Base-by-base conservation (phyloP, 2,797 vertebrate genomes). In the Orientallactaga sibirica region DNA sequence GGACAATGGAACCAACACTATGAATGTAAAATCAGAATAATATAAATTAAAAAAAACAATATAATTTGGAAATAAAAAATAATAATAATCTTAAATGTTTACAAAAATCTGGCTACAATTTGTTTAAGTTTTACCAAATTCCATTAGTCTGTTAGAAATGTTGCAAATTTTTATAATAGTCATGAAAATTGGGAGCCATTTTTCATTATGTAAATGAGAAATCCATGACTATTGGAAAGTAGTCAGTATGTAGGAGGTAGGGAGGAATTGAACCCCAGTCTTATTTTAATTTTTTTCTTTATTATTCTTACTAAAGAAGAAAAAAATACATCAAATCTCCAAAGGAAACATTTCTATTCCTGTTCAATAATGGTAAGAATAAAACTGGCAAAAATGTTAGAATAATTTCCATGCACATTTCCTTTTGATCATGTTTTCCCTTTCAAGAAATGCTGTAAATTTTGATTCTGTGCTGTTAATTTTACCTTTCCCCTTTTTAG, bases 401-500 rank as follows among this genome's bases (percentile, higher is more conserved):
- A 73, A 88, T 64, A 37, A 73, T 64, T 76, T 73, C 64, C 7
- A 48, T 61, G 78, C 68, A 67, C 29, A 58, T 85, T 94, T 58
- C 22, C n/a, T 86, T 96, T 92, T 79, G 33, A 19, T 78, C 22
- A 75, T 86, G 27, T 58, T 91, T 83, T 96, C 81, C 58, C 80
- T 25, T 27, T 77, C 24, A 90, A 81, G 16, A 88, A 96, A 94
- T 94, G 4, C 58, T 90, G 64, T 5, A 81, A 83, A 86, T 96
- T 82, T 43, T 20, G 64, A 61, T 37, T 77, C 66, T 90, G 62
- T n/a, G 62, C 70, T 77, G 12, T 74, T 97, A 91, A 96, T 97
- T 97, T 95, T 71, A 92, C 67, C 93, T 97, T 85, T 83, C 61
- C 66, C 58, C 71, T 82, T 14, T 80, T 95, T 98, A 94, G 93